phyloP scores from a whole-genome alignment of 2,797 vertebrate genomes.

The Gouania willdenowi region DNA sequence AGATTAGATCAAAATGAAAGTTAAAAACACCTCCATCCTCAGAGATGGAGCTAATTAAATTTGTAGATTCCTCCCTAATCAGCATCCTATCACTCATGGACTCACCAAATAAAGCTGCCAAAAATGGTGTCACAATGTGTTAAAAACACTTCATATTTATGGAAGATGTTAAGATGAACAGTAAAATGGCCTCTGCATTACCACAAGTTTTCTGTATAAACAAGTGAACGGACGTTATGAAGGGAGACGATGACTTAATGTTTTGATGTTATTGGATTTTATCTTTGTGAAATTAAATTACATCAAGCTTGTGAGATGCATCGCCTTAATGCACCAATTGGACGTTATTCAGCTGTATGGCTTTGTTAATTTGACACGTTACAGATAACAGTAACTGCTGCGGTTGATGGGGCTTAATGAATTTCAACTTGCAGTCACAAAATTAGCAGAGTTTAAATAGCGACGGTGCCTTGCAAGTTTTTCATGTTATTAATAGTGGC shows the following conservation, averaged over 20 bases:
- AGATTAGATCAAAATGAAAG: constrained; percentile 68
- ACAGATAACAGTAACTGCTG: constrained; percentile 33
- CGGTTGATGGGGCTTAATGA: too few species aligned
- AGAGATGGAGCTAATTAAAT: constrained; percentile 67
- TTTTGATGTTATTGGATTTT: constrained; percentile 43
- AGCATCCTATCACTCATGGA: constrained; percentile 36
- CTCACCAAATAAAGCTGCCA: constrained; percentile 37
- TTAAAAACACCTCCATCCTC: constrained; percentile 54
- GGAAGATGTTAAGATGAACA: constrained; percentile 22
- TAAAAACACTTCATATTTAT: constrained; percentile 47
- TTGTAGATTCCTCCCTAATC: constrained; percentile 62
- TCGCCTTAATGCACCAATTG: constrained; percentile 22
- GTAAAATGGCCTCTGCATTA: too few species aligned
- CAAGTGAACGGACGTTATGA: too few species aligned
- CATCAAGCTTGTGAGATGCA: constrained; percentile 11
- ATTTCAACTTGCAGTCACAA: too few species aligned
- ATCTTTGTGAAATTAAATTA: constrained; percentile 44
- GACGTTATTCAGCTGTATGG: constrained; percentile 20
- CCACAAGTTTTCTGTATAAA: too few species aligned
- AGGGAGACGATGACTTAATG: constrained; percentile 42
- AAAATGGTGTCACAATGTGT: constrained; percentile 55
- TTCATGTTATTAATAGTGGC: too few species aligned
- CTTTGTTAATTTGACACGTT: constrained; percentile 44
- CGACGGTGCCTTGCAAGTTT: too few species aligned
- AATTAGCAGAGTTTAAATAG: too few species aligned